Conservation (phyloP, 1,140 invertebrate genomes). For the Sitodiplosis mosellana region DNA sequence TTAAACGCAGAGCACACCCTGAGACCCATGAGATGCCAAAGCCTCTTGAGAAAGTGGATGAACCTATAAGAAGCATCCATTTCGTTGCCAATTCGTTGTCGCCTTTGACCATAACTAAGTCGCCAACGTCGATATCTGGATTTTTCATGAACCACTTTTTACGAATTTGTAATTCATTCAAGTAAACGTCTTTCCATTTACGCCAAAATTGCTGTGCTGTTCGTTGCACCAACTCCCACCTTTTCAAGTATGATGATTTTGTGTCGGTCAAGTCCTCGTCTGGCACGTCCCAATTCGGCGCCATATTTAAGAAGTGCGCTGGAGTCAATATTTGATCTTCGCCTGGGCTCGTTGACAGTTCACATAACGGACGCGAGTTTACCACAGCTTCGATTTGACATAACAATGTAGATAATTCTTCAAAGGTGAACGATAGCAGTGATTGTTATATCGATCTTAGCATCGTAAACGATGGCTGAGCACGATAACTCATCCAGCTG, state of each 20-base stretch:
- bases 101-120: no score
- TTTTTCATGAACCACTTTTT: no score
- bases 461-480: no score
- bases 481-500: no score
- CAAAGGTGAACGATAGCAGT: constrained; percentile 11
- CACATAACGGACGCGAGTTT: constrained; percentile 12
- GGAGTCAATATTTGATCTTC: constrained; percentile 10
- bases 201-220: constrained; percentile 9
- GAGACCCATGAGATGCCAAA: no score
- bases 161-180: constrained; percentile 11
- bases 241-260: constrained; percentile 2
- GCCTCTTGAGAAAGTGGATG: no score
- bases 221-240: constrained; percentile 10
- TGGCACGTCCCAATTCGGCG: constrained; percentile 4
- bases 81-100: no score
- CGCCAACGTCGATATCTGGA: no score
- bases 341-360: constrained; percentile 7
- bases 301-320: constrained; percentile 13
- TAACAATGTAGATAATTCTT: constrained; percentile 13
- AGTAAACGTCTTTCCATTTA: constrained; percentile 13
- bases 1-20: no score
- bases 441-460: no score
- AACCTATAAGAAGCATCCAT: no score
- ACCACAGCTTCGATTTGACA: constrained; percentile 11
- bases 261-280: constrained; percentile 1